Conservation (phyloP, 1,140 invertebrate genomes). For the Eupristina koningsbergeri region DNA sequence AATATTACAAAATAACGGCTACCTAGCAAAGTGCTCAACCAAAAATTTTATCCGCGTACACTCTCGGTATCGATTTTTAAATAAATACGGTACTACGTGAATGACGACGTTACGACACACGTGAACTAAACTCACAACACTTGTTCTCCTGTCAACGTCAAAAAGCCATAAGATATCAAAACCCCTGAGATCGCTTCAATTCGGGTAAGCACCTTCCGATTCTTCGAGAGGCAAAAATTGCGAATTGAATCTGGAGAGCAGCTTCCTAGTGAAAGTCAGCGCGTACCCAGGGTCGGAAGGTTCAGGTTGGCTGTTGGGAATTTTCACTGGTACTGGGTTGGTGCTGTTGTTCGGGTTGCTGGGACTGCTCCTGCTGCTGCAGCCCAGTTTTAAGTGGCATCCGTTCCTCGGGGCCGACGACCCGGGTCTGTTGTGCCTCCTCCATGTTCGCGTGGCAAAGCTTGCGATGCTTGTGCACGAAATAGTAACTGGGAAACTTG, state of each 20-base stretch:
- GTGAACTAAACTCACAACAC: neutral
- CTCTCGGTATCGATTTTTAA: too few species aligned
- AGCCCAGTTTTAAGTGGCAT: neutral
- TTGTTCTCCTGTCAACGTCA: neutral
- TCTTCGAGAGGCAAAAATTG: neutral
- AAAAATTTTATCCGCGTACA: too few species aligned
- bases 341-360: constrained; percentile 11
- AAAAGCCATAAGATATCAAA: too few species aligned
- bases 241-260: neutral
- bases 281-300: constrained; percentile 41
- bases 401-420: constrained; percentile 53
- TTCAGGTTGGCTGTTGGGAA: constrained; percentile 30
- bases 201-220: neutral
- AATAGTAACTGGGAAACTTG: constrained; percentile 94
- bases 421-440: constrained; percentile 61
- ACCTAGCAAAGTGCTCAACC: too few species aligned
- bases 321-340: constrained; percentile 40
- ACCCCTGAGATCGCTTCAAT: neutral
- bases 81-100: too few species aligned
- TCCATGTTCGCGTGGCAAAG: constrained; percentile 80
- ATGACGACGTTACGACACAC: too few species aligned
- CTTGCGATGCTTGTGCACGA: constrained; percentile 92
- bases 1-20: too few species aligned
- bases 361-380: neutral
- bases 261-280: constrained; percentile 6